phyloP scores from a whole-genome alignment of 2,888 invertebrate species.

The Rhogogaster chlorosoma region DNA sequence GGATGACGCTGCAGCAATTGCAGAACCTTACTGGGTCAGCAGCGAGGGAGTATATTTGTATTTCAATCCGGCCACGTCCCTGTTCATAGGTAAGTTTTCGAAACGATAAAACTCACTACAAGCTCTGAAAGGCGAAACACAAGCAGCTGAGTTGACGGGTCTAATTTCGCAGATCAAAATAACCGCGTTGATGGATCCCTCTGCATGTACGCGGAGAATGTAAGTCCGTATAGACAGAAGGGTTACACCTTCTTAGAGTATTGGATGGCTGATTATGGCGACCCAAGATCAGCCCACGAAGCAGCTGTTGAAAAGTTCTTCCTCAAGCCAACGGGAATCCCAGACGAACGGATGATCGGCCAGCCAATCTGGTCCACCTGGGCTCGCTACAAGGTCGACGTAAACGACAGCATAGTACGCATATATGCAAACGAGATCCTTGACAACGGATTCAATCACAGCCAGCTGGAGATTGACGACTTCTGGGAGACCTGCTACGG shows the following conservation, averaged over 20 bases:
- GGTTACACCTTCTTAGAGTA: slow-evolving; percentile 78
- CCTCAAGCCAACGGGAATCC: slow-evolving; percentile 82
- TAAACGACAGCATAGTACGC: slow-evolving; percentile 83
- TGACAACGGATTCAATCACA: slow-evolving; percentile 83
- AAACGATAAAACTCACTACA: slow-evolving; percentile 81
- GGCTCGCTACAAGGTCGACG: slow-evolving; percentile 86
- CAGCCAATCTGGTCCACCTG: slow-evolving; percentile 95
- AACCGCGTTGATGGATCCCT: slow-evolving; percentile 79
- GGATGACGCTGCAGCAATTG: slow-evolving; percentile 69
- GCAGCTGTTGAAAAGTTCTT: slow-evolving; percentile 83
- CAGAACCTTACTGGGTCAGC: slow-evolving; percentile 87
- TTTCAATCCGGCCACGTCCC: slow-evolving; percentile 83
- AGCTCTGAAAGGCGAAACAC: slow-evolving; percentile 79
- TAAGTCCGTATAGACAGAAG: slow-evolving; percentile 78
- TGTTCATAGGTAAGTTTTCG: slow-evolving; percentile 85
- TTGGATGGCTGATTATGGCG: slow-evolving; percentile 81
- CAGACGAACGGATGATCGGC: slow-evolving; percentile 85
- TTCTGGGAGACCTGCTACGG: slow-evolving; percentile 94
- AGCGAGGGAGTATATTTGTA: slow-evolving; percentile 85
- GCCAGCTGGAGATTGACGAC: slow-evolving; percentile 93
- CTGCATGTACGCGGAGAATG: slow-evolving; percentile 81
- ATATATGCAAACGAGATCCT: slow-evolving; percentile 85
- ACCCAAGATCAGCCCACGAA: slow-evolving; percentile 83
- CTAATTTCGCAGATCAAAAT: slow-evolving; percentile 80
- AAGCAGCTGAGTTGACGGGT: neutral